Evolutionary conservation across 2,113 vertebrate species (phyloP).

Genomic region (Falco punctatus): DNA sequence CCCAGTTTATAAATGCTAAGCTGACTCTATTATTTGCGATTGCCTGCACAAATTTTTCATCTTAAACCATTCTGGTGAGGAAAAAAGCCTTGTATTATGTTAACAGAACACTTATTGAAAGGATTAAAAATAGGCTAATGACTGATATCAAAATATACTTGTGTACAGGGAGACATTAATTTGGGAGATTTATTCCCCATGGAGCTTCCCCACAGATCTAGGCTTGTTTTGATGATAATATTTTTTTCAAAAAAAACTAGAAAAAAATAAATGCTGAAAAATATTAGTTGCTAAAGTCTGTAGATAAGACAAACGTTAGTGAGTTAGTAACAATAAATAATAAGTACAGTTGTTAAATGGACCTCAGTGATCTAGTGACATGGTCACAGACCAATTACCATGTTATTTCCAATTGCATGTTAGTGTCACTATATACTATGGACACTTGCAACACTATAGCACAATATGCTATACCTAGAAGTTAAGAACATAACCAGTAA

Average conservation of each 20-base stretch:
- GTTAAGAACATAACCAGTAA: background rate
- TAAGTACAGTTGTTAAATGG: background rate
- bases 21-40: background rate
- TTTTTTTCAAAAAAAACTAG: background rate
- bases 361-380: background rate
- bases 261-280: background rate
- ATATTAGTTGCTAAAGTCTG: background rate
- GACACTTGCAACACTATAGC: background rate
- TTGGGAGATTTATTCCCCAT: constrained; percentile 12
- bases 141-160: background rate
- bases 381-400: background rate
- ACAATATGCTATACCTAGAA: background rate
- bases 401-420: background rate
- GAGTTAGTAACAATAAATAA: background rate
- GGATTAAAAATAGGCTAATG: constrained; percentile 7
- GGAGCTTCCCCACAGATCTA: background rate
- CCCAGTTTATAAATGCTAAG: background rate
- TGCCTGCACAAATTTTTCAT: background rate
- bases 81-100: background rate
- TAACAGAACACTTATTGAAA: background rate
- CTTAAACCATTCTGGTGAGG: background rate
- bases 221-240: background rate
- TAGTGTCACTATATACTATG: background rate
- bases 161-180: background rate
- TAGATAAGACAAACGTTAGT: background rate